These are phyloP conservation scores for Chrysolina americana DNA, from an alignment of 2,888 invertebrate genomes.

Conservation along the genomic window DNA sequence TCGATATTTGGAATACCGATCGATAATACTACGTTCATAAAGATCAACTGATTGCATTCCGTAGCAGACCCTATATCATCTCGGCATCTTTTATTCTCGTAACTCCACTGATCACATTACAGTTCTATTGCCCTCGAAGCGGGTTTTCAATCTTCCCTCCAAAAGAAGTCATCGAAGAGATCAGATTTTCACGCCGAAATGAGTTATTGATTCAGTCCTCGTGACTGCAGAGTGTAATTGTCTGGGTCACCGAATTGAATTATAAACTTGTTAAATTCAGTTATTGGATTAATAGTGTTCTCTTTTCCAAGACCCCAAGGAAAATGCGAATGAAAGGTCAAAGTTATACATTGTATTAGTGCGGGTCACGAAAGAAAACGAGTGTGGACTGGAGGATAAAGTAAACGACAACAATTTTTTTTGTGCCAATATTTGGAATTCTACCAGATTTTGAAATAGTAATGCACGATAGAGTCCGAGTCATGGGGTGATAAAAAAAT, in stretches of 20 bases:
- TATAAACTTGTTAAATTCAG: background rate
- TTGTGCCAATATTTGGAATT: too few relatives aligned
- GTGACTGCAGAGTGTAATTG: background rate
- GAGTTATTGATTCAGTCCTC: constrained; percentile 6
- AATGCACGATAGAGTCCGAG: too few relatives aligned
- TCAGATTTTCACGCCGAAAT: constrained; percentile 1
- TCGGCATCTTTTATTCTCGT: background rate
- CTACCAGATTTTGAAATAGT: too few relatives aligned
- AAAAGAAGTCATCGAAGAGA: constrained; percentile 15
- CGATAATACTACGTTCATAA: background rate
- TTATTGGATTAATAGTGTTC: too few relatives aligned
- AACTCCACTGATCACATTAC: constrained; percentile 4
- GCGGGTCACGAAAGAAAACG: too few relatives aligned
- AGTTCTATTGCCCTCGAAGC: background rate
- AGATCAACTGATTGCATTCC: background rate
- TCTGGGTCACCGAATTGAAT: constrained; percentile 15
- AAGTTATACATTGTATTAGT: too few relatives aligned
- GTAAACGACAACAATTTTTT: too few relatives aligned
- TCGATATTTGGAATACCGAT: background rate
- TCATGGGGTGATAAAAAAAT: too few relatives aligned
- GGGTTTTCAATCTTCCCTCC: constrained; percentile 4
- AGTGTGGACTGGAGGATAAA: too few relatives aligned
- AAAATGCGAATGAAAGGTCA: too few relatives aligned
- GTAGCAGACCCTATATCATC: background rate
- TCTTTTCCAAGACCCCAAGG: too few relatives aligned